phyloP scores from a whole-genome alignment of 2,797 vertebrate genomes.

The Gadopsis marmoratus region DNA sequence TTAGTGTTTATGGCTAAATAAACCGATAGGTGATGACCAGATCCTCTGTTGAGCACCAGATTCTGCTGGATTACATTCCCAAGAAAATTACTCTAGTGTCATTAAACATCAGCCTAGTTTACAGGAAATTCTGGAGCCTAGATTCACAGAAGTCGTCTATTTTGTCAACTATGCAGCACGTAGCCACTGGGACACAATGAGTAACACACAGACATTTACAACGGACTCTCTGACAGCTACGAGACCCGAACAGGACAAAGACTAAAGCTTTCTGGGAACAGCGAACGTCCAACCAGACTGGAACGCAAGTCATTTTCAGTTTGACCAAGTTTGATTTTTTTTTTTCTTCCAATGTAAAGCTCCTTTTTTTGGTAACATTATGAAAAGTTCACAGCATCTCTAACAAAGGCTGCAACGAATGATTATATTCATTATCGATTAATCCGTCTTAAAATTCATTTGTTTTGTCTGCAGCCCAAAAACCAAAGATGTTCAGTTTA shows the following conservation, averaged over 20 bases:
- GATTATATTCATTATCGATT: neutral
- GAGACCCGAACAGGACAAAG: constrained; percentile 41
- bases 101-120: constrained; percentile 53
- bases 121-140: constrained; percentile 56
- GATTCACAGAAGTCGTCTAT: constrained; percentile 40
- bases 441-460: neutral
- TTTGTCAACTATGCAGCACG: neutral
- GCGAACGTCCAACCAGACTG: neutral
- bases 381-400: constrained; percentile 11
- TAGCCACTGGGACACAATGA: constrained; percentile 23
- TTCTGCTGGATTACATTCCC: constrained; percentile 74
- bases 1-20: constrained; percentile 23
- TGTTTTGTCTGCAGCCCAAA: neutral
- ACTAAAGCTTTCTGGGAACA: constrained; percentile 21
- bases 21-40: constrained; percentile 1
- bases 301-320: neutral
- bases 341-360: neutral
- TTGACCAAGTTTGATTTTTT: neutral
- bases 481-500: neutral
- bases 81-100: constrained; percentile 51
- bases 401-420: constrained; percentile 1
- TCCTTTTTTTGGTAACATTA: neutral
- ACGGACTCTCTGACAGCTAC: constrained; percentile 39
- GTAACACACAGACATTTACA: constrained; percentile 13
- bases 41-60: constrained; percentile 52